Evolutionary conservation across 2,888 invertebrate species (phyloP).

Genomic region (Agrotis ipsilon): DNA sequence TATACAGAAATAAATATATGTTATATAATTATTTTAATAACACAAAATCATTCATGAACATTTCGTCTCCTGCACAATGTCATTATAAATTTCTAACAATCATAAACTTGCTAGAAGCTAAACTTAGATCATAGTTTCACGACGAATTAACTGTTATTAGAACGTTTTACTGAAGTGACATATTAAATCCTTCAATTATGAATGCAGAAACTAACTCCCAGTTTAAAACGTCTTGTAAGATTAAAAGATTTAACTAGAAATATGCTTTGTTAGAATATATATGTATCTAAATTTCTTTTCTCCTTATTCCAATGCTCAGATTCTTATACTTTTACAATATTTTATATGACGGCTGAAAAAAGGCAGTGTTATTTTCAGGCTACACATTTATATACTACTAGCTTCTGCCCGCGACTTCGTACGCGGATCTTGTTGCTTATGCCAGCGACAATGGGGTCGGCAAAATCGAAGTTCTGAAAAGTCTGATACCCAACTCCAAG

Average conservation of each 20-base stretch:
- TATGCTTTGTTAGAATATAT: background rate
- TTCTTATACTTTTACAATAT: background rate
- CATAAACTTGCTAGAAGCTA: background rate
- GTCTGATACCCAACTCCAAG: too few species aligned
- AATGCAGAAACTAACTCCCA: constrained; percentile 57
- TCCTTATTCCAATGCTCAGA: background rate
- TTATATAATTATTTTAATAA: background rate
- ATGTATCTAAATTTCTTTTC: background rate
- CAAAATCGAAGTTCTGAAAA: too few species aligned
- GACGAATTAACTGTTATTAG: constrained; percentile 26
- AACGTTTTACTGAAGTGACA: constrained; percentile 29
- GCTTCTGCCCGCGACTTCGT: too few species aligned
- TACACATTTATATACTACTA: too few species aligned
- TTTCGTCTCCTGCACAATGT: background rate
- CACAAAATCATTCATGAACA: background rate
- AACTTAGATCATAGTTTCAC: constrained; percentile 24
- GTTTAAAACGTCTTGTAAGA: constrained; percentile 40
- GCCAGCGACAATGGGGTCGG: too few species aligned
- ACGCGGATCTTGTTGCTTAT: too few species aligned
- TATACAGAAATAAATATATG: too few species aligned
- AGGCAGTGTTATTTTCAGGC: too few species aligned
- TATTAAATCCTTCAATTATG: constrained; percentile 47
- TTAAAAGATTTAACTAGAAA: constrained; percentile 24
- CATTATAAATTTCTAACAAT: background rate
- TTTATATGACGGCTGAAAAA: background rate